Base-by-base conservation (phyloP, 2,797 vertebrate species). In the Epinephelus malabaricus region DNA sequence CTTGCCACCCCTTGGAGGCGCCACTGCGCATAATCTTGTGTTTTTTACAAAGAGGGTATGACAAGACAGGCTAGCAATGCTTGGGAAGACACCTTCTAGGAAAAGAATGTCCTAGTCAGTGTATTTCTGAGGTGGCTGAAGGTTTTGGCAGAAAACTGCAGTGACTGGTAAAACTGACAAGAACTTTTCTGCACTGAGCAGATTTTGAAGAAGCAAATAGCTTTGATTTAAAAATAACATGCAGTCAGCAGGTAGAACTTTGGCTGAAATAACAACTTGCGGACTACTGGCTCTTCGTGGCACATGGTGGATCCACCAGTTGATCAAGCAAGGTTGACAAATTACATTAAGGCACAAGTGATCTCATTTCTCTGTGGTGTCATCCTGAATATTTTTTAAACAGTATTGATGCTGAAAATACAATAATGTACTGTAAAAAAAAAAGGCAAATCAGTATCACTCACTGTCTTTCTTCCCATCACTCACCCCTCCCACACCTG, bases 401-500 rank as follows among this genome's bases (percentile, higher is more conserved):
- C 7, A 8, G 19, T 49, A 30, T 69, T 61, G 53, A 65, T 46
- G 18, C 49, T 47, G 50, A 66, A 12, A 38, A 63, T 25, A 27
- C 5, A 64, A 18, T 34, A 40, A 46, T 38, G 66, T 19, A 49
- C 49, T 30, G 27, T 30, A 6, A 6, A 30, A 60, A 30, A 30
- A 60, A 30, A 3, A 40, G 10, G 11, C 17, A 17, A 40, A 60
- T 72, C 74, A 55, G 5, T 50, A 10, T 50, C 68, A 4, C 53
- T 12, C 64, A 3, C 53, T 12, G 38, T 30, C 40, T 69, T 62
- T 68, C 72, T 30, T 27, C n/a, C 12, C 50, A 0, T 53, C 69
- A 2, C 53, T 45, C 17, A 0, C n/a, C 64, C 53, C 67, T 62
- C 61, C 64, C 65, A 59, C 71, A 85, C 66, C 76, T 76, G 75